A percentile compares a stretch with the other conserved stretches of the same genome.
phyloP scores from a whole-genome alignment of 2,888 invertebrate genomes.

The Tetrapedia diversipes region DNA sequence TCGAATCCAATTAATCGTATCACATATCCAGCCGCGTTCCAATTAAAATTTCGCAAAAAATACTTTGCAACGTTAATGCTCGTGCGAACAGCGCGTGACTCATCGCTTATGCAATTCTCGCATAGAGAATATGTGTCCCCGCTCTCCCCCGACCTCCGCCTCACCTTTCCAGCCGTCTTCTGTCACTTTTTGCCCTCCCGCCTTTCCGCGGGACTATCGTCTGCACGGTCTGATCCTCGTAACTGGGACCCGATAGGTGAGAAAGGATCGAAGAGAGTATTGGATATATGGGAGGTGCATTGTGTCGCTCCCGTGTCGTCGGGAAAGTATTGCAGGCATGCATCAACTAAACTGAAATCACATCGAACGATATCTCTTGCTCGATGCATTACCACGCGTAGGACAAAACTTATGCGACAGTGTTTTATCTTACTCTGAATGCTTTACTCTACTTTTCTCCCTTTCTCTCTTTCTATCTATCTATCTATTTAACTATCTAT shows the following conservation, averaged over 20 bases:
- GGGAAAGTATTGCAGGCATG: too few relatives aligned
- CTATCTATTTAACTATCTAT: too few relatives aligned
- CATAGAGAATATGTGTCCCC: constrained; percentile 22
- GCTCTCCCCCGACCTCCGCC: background rate
- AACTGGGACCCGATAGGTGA: background rate
- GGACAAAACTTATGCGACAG: too few relatives aligned
- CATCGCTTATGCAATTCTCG: constrained; percentile 40
- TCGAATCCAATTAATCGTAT: constrained; percentile 51
- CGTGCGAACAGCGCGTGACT: constrained; percentile 38
- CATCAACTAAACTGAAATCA: too few relatives aligned
- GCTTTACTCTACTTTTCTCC: too few relatives aligned
- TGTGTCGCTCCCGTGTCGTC: too few relatives aligned
- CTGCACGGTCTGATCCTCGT: background rate
- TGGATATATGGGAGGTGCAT: background rate
- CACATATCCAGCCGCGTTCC: constrained; percentile 39
- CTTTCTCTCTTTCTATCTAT: too few relatives aligned
- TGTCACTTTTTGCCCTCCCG: background rate
- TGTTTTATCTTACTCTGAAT: too few relatives aligned
- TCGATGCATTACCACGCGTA: too few relatives aligned
- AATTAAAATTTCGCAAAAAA: constrained; percentile 49
- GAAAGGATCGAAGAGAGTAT: background rate
- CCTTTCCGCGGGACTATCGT: background rate
- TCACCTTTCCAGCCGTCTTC: background rate
- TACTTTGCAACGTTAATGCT: constrained; percentile 48
- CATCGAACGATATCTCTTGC: too few relatives aligned